Evolutionary conservation across 2,797 vertebrate genomes (phyloP).

Genomic region (Erpetoichthys calabaricus): DNA sequence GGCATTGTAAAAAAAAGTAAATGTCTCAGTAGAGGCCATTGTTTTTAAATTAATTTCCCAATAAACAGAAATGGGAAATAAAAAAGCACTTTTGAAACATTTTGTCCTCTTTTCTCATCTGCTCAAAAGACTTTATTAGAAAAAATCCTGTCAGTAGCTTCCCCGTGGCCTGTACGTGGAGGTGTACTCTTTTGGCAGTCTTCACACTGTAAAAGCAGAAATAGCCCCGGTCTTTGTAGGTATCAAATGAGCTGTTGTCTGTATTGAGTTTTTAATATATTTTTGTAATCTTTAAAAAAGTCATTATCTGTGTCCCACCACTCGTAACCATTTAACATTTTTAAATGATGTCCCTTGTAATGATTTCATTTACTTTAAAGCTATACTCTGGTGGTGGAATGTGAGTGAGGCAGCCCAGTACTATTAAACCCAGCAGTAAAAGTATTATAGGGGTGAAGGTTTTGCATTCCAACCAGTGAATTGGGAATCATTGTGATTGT

Average conservation of each 20-base stretch:
- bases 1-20: slow-evolving; percentile 51
- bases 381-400: slow-evolving; percentile 98
- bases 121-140: slow-evolving; percentile 63
- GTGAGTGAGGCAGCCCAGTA: slow-evolving; percentile 90
- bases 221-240: slow-evolving; percentile 44
- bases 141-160: slow-evolving; percentile 48
- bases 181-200: slow-evolving; percentile 61
- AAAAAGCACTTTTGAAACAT: slow-evolving; percentile 59
- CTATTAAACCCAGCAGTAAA: slow-evolving; percentile 93
- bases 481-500: slow-evolving; percentile 98
- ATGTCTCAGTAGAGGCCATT: slow-evolving; percentile 48
- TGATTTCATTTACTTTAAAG: slow-evolving; percentile 41
- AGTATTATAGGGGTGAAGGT: slow-evolving; percentile 93
- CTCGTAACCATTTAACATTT: slow-evolving; percentile 24
- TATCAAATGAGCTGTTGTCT: slow-evolving; percentile 17
- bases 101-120: slow-evolving; percentile 42
- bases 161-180: slow-evolving; percentile 25
- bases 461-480: slow-evolving; percentile 92
- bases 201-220: slow-evolving; percentile 56
- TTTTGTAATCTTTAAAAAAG: slow-evolving; percentile 30
- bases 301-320: slow-evolving; percentile 14
- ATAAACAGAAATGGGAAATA: slow-evolving; percentile 52
- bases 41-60: slow-evolving; percentile 39
- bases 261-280: slow-evolving; percentile 1
- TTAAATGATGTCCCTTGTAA: slow-evolving; percentile 27